A percentile compares a stretch with the other conserved stretches of the same genome.
Evolutionary conservation across 2,888 invertebrate genomes (phyloP).

Genomic region (Pocota personata): DNA sequence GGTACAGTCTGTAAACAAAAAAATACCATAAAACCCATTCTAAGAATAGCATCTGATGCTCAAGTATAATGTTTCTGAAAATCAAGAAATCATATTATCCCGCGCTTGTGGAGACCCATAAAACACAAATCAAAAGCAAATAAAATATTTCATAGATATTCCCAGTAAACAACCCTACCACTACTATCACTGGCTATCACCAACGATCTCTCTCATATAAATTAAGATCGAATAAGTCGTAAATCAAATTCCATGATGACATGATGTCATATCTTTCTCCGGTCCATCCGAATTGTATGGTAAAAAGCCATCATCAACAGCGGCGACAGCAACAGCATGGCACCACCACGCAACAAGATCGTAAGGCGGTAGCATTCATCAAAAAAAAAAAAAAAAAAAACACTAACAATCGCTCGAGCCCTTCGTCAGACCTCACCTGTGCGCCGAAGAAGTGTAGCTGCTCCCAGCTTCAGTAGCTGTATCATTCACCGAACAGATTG

Average conservation of each 20-base stretch:
- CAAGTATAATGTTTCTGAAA: conserved; percentile 51
- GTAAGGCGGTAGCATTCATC: conserved; percentile 67
- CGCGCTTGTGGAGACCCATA: conserved; percentile 5
- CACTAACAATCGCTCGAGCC: conserved; percentile 36
- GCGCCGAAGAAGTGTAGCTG: conserved; percentile 32
- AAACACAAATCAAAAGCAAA: conserved; percentile 70
- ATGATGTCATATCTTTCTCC: conserved; percentile 75
- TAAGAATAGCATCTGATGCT: conserved; percentile 8
- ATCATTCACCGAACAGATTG: conserved; percentile 63
- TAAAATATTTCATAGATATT: conserved; percentile 66
- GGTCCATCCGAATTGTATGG: conserved; percentile 37
- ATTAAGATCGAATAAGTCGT: conserved; percentile 74
- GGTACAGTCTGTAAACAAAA: conserved; percentile 17
- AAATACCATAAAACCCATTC: conserved; percentile 25
- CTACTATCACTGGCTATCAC: conserved; percentile 2
- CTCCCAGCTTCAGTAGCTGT: conserved; percentile 63
- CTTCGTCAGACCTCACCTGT: conserved; percentile 64
- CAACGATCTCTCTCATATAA: conserved; percentile 73
- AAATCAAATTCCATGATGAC: conserved; percentile 76
- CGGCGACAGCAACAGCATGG: conserved; percentile 19
- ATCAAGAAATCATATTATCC: conserved; percentile 13
- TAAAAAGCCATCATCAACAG: conserved; percentile 43
- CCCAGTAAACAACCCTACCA: conserved; percentile 44
- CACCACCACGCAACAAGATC: conserved; percentile 35
- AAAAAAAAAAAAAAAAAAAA: conserved; percentile 26